Base-by-base conservation (phyloP, 2,797 vertebrate genomes). In the Phaenicophaeus curvirostris region DNA sequence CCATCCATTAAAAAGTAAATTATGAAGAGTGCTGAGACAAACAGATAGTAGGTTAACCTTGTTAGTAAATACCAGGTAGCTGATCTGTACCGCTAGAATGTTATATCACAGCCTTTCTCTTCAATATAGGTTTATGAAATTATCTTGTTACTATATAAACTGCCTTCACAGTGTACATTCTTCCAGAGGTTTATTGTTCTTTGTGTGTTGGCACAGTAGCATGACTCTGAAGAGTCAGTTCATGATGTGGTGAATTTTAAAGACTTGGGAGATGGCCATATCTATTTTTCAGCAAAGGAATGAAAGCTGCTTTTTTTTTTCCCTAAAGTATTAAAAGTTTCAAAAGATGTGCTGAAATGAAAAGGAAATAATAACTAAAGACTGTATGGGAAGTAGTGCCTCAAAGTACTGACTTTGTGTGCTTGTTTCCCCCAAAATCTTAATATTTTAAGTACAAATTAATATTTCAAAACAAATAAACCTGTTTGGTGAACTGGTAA, bases 341-440 rank as follows among this genome's bases (percentile, higher is more conserved):
- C 96, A 96, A 96, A 97, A 96, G 90, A 95, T 85, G 93, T 94
- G 96, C 95, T 96, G 96, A 97, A 95, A 89, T 94, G 94, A 96
- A 96, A 95, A 95, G 95, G 97, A 97, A 97, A 96, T 95, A 95
- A 90, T 96, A 97, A 96, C 96, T 96, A 96, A 97, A 97, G 95
- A 93, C 94, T 93, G 85, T 88, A 93, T 93, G 89, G 94, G 93
- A 96, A 97, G 93, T 91, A 91, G 94, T 79, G 86, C 87, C 86
- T 93, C 74, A 79, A 74, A 97, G 90, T 75, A 92, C 91, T 82
- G 85, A 77, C 78, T 91, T 85, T 85, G 59, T 80, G 92, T 94
- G 73, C 71, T 95, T 84, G 66, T 84, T 88, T 37, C 21, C 42
- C 66, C n/a, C 6, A 3, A 53, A 67, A 89, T 75, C 62, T 91